Conservation (phyloP, 2,888 invertebrate genomes). For the Keiferia lycopersicella region DNA sequence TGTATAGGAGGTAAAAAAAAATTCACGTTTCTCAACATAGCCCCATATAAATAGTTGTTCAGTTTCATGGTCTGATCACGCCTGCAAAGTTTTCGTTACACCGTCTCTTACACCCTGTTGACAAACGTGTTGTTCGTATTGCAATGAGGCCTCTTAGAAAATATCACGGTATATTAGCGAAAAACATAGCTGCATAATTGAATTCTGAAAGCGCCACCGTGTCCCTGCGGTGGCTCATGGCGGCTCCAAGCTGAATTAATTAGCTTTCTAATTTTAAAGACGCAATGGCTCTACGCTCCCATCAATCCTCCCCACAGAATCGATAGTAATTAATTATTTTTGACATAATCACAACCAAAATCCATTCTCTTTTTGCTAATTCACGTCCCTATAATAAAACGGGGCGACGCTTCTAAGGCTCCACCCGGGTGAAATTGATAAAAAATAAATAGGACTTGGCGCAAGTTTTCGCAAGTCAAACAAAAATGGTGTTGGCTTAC, state of each 20-base stretch:
- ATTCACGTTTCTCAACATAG: too few species aligned
- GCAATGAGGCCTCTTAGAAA: slow-evolving; percentile 24
- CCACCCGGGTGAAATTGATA: slow-evolving; percentile 72
- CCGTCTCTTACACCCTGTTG: too few species aligned
- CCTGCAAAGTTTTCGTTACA: too few species aligned
- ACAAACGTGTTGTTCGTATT: too few species aligned
- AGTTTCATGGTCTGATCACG: too few species aligned
- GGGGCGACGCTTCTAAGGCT: slow-evolving; percentile 73
- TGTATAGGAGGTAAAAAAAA: too few species aligned
- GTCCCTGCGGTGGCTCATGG: slow-evolving; percentile 44
- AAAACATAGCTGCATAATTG: slow-evolving; percentile 37
- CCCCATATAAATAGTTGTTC: too few species aligned
- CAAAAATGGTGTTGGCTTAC: slow-evolving; percentile 65
- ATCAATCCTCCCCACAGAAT: slow-evolving; percentile 78
- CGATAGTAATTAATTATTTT: slow-evolving; percentile 88
- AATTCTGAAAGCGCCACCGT: slow-evolving; percentile 54
- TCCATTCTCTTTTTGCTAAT: slow-evolving; percentile 86
- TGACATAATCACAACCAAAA: slow-evolving; percentile 85
- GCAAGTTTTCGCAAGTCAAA: slow-evolving; percentile 74
- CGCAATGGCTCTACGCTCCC: slow-evolving; percentile 59
- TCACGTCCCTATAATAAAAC: slow-evolving; percentile 84
- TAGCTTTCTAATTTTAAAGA: slow-evolving; percentile 77
- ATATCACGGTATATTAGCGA: slow-evolving; percentile 27
- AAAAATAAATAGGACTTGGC: slow-evolving; percentile 76
- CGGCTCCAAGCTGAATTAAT: slow-evolving; percentile 64